Evolutionary conservation across 2,888 invertebrate genomes (phyloP).

Genomic region (Mycalesis mineus): DNA sequence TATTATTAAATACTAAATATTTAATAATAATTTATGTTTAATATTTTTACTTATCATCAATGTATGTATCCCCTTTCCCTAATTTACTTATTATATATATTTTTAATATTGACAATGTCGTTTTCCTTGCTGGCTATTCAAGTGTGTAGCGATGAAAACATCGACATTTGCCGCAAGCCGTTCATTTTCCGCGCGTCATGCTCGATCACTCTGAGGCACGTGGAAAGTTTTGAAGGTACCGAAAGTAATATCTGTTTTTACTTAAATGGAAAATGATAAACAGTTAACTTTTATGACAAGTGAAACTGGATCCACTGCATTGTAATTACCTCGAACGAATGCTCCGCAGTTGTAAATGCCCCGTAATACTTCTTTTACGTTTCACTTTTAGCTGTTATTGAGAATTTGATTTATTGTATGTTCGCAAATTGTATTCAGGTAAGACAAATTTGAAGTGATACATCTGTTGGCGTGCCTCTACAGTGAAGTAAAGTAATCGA

Average conservation of each 20-base stretch:
- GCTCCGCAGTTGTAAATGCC: constrained; percentile 24
- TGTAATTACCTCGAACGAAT: constrained; percentile 27
- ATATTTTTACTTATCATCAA: no score
- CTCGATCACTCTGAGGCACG: constrained; percentile 51
- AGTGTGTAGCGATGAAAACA: no score
- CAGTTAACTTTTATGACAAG: constrained; percentile 25
- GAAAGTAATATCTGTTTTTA: constrained; percentile 22
- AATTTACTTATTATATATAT: no score
- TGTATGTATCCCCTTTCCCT: no score
- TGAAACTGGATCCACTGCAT: constrained; percentile 26
- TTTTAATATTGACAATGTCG: no score
- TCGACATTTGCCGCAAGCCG: constrained; percentile 13
- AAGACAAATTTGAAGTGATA: not conserved
- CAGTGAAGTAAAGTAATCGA: no score
- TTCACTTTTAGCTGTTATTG: constrained; percentile 26
- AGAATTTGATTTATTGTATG: constrained; percentile 6
- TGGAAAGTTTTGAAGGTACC: constrained; percentile 49
- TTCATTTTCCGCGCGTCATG: constrained; percentile 49
- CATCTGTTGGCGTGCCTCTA: no score
- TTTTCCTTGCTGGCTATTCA: no score
- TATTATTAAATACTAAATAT: no score
- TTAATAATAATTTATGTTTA: no score
- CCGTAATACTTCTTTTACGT: constrained; percentile 21
- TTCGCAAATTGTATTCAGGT: not conserved
- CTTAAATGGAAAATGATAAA: constrained; percentile 26